These are phyloP conservation scores for Dendronephthya gigantea DNA, from an alignment of 64 coral and sea anemone genomes.

Conservation along the genomic window DNA sequence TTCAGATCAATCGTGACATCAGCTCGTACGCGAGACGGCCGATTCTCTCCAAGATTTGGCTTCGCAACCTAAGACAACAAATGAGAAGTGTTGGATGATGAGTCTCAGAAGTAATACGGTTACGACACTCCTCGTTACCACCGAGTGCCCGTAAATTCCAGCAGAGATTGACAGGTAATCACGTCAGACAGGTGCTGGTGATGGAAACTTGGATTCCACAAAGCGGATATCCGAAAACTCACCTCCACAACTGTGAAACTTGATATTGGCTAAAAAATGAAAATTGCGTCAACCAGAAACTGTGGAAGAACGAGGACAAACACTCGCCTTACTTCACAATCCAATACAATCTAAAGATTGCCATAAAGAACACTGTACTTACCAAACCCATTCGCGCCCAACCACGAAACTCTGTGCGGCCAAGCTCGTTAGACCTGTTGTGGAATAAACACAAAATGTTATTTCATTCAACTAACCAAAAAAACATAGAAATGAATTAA, in stretches of 20 bases:
- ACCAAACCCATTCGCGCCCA: slow-evolving; percentile 98
- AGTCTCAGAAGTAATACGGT: no score
- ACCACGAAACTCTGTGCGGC: slow-evolving; percentile 71
- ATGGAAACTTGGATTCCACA: not conserved
- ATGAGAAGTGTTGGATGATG: not conserved
- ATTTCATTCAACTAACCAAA: not conserved
- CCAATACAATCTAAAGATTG: not conserved
- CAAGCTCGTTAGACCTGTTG: slow-evolving; percentile 77
- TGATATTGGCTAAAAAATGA: slow-evolving; percentile 67
- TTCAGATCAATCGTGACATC: slow-evolving; percentile 75
- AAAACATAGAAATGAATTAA: not conserved
- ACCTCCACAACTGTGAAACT: slow-evolving; percentile 94
- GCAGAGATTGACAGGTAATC: no score
- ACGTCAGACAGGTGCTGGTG: not conserved
- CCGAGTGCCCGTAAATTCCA: no score
- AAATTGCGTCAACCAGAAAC: no score
- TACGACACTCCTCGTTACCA: no score
- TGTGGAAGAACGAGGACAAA: not conserved
- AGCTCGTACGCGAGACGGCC: slow-evolving; percentile 85
- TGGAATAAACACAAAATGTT: not conserved
- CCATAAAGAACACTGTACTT: slow-evolving; percentile 2
- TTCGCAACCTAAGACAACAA: slow-evolving; percentile 66
- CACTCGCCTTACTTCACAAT: no score
- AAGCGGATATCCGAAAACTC: not conserved
- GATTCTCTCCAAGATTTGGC: slow-evolving; percentile 90